phyloP scores from a whole-genome alignment of 1,140 invertebrate genomes.

The Aphelenchoides besseyi region DNA sequence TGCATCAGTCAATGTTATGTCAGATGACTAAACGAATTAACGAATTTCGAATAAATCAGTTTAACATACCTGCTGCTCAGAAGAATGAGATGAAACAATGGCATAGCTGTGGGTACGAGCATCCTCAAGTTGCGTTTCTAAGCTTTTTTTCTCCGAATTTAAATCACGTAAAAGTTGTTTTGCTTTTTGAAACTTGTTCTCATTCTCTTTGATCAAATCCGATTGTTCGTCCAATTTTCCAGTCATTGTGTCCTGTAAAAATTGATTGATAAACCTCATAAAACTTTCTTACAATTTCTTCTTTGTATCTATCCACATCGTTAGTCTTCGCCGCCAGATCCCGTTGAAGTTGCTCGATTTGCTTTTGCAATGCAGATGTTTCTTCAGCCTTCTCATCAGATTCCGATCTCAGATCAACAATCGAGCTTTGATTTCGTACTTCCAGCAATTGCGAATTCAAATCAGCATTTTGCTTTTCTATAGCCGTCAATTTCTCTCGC shows the following conservation, averaged over 20 bases:
- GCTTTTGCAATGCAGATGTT: not conserved
- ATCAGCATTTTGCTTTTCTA: not conserved
- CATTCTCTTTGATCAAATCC: not conserved
- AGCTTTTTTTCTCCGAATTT: not conserved
- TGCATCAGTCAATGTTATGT: not conserved
- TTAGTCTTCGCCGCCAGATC: not conserved
- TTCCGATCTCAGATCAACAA: not conserved
- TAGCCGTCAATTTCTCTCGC: not conserved
- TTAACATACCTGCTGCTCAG: not conserved
- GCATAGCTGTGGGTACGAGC: not conserved
- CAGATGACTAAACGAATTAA: not conserved
- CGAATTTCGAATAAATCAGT: no score
- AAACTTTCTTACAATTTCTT: not conserved
- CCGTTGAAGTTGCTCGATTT: not conserved
- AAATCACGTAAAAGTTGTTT: not conserved
- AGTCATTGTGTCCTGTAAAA: not conserved
- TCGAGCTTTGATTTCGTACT: not conserved
- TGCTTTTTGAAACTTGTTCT: conserved; percentile 6
- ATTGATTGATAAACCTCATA: not conserved
- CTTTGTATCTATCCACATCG: not conserved
- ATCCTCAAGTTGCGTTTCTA: not conserved
- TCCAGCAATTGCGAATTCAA: not conserved
- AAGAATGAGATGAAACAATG: not conserved
- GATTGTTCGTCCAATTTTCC: not conserved
- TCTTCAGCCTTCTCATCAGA: not conserved